Evolutionary conservation across 1,140 invertebrate genomes (phyloP), one percentile per base, ranked within the genome.

Genomic region (Cydia pomonella): DNA sequence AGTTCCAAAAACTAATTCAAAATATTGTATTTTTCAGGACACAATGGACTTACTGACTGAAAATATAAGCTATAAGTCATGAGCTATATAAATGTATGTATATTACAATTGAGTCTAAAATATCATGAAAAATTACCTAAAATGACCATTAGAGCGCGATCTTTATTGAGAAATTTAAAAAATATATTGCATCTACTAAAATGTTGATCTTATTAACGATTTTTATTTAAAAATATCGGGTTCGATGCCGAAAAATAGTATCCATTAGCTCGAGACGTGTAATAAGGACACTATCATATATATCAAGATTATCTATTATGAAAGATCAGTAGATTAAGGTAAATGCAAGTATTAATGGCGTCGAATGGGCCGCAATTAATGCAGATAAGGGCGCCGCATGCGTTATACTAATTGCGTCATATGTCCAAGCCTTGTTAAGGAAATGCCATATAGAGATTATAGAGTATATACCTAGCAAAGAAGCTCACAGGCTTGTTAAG

Each of bases 371-470:
- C 0, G 64, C 64, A 69, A 69, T 69, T 69, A 69, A 69, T 69
- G 63, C 63, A 38, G 64, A 69, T 69, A 69, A 41, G 64, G 64
- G 29, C 27, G 16, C 29, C 64, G 64, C 64, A 69, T 69, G 64
- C 64, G 64, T 69, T 69, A 69, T 69, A 69, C 27, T 69, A 69
- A 69, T 69, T 69, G 64, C 64, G 9, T 69, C 64, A 69, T 69
- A 69, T 69, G 64, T 69, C 64, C 64, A 18, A 23, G 53, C 18
- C 53, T 59, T 59, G 53, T 59, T 59, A 59, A 59, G 53, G 53
- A 59, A 59, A 59, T 59, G 21, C 53, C 53, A 12, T 59, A 50
- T 50, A 50, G 47, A 21, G 53, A 23, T 18, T n/a, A 7, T 53
- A 50, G 47, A 21, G 53, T 59, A 53, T n/a, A 7, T 53, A 18